Conservation (phyloP, 2,888 invertebrate species). For the Drosophila tanythrix region DNA sequence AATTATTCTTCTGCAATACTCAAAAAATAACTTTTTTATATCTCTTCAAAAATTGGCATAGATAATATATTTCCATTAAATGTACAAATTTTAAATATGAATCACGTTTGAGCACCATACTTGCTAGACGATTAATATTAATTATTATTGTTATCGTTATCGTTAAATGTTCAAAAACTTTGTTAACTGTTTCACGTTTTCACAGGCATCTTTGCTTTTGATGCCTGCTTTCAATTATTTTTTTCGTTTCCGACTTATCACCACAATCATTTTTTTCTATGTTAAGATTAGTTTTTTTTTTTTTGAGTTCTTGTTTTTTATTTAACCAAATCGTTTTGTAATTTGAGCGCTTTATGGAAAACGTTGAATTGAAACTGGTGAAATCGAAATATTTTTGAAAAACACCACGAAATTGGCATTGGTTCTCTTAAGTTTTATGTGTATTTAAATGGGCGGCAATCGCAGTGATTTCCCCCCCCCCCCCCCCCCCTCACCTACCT, state of each 20-base stretch:
- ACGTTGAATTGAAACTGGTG: constrained; percentile 26
- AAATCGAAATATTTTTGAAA: constrained; percentile 15
- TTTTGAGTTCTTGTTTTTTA: not conserved
- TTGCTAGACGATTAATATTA: not conserved
- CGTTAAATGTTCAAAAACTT: not conserved
- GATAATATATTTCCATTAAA: not conserved
- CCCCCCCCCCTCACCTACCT: too few relatives aligned
- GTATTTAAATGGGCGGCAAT: constrained; percentile 27
- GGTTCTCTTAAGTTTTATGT: constrained; percentile 34
- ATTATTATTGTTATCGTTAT: not conserved
- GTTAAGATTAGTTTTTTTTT: not conserved
- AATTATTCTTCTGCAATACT: too few relatives aligned
- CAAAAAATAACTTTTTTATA: too few relatives aligned
- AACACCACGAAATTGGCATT: constrained; percentile 72
- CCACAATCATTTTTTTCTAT: not conserved
- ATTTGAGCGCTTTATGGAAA: constrained; percentile 31
- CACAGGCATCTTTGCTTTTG: constrained; percentile 25
- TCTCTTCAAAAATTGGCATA: not conserved
- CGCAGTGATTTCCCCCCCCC: constrained; percentile 16
- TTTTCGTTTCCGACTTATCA: not conserved
- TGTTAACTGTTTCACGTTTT: constrained; percentile 6
- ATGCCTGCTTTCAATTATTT: constrained; percentile 11
- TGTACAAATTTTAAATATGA: not conserved
- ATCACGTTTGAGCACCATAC: constrained; percentile 15
- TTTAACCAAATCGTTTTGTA: not conserved